Evolutionary conservation across 1,140 invertebrate species (phyloP).

Genomic region (Microvelia longipes): DNA sequence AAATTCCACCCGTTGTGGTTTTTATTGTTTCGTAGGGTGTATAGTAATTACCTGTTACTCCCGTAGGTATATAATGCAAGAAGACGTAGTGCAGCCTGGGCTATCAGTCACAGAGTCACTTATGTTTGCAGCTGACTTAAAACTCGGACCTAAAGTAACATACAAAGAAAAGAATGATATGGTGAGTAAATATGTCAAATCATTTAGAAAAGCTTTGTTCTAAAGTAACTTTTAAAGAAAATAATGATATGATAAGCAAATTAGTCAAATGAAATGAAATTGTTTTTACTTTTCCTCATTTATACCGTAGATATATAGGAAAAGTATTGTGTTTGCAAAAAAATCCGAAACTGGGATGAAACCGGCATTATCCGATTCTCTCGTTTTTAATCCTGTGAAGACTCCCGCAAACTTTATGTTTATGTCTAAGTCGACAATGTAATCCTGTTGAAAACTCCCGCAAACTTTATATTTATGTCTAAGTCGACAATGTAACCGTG

Average conservation of each 20-base stretch:
- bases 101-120: conserved; percentile 75
- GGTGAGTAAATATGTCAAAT: conserved; percentile 35
- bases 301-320: too few species aligned
- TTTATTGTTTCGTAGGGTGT: too few species aligned
- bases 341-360: too few species aligned
- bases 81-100: conserved; percentile 70
- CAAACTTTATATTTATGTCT: too few species aligned
- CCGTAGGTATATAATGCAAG: conserved; percentile 83
- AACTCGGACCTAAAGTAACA: conserved; percentile 50
- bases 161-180: conserved; percentile 47
- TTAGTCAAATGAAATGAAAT: background rate
- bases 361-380: background rate
- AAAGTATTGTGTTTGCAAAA: too few species aligned
- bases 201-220: background rate
- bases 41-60: too few species aligned
- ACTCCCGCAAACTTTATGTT: background rate
- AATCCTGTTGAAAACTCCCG: background rate
- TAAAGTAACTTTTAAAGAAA: background rate
- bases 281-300: too few species aligned
- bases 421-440: background rate
- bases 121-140: conserved; percentile 71
- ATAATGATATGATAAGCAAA: background rate
- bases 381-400: background rate
- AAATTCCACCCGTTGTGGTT: too few species aligned
- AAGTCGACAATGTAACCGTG: background rate